Evolutionary conservation across 2,888 invertebrate genomes (phyloP).

Genomic region (Pristionchus japonicus): DNA sequence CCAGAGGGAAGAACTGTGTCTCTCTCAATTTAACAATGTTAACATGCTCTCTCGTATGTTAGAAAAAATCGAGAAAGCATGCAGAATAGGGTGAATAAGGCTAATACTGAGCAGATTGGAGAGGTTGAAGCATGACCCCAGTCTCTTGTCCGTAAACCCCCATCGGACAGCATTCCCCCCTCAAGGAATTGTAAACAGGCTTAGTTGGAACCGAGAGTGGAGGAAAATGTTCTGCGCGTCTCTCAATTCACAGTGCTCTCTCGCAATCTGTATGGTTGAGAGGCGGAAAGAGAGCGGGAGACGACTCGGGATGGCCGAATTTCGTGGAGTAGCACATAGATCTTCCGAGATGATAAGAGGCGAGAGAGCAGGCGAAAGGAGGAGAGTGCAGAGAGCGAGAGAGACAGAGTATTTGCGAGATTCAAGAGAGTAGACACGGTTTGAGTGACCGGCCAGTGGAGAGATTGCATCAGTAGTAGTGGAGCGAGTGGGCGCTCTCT

Average conservation of each 20-base stretch:
- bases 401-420: conserved; percentile 6
- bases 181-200: conserved; percentile 30
- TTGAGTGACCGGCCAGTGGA: conserved; percentile 23
- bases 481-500: too few species aligned
- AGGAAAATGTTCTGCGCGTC: background rate
- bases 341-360: conserved; percentile 29
- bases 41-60: too few species aligned
- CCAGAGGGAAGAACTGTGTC: too few species aligned
- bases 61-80: too few species aligned
- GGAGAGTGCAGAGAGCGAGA: background rate
- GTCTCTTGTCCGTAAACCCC: background rate
- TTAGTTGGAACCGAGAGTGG: conserved; percentile 24
- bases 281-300: background rate
- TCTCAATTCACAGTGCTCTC: background rate
- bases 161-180: background rate
- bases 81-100: too few species aligned
- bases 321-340: conserved; percentile 2
- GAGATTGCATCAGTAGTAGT: conserved; percentile 26
- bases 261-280: background rate
- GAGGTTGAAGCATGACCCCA: background rate
- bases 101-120: background rate
- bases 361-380: background rate
- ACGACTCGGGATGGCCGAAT: background rate
- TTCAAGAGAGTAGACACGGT: conserved; percentile 7
- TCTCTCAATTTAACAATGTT: too few species aligned